Evolutionary conservation across 2,113 vertebrate genomes (phyloP).

Genomic region (Strix aluco): DNA sequence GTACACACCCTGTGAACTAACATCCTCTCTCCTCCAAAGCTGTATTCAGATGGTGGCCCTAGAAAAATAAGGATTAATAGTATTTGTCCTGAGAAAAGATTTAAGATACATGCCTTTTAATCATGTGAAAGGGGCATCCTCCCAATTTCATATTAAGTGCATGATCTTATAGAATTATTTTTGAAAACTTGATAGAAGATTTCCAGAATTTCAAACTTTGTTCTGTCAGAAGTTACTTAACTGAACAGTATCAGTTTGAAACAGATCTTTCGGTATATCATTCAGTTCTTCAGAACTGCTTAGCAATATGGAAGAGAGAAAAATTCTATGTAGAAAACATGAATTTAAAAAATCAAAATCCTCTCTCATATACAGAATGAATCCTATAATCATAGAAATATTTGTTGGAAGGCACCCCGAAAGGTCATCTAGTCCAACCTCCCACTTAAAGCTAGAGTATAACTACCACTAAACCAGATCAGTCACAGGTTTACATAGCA

Average conservation of each 20-base stretch:
- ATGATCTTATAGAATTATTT: neutral
- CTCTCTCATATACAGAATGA: neutral
- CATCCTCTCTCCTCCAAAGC: neutral
- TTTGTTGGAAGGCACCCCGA: neutral
- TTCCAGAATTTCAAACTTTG: neutral
- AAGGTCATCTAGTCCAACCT: neutral
- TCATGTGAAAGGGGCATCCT: neutral
- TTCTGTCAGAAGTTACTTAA: neutral
- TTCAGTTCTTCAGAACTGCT: neutral
- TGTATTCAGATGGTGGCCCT: neutral
- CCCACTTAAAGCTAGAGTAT: neutral
- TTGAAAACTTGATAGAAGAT: neutral
- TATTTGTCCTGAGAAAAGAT: neutral
- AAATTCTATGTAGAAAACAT: neutral
- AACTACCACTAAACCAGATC: neutral
- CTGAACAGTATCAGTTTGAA: neutral
- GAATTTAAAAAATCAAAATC: neutral
- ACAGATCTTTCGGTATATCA: neutral
- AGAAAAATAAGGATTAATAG: neutral
- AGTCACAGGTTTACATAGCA: neutral
- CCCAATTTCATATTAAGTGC: neutral
- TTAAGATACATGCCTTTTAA: neutral
- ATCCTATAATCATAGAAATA: neutral
- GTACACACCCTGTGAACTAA: accelerated
- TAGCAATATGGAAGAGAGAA: neutral